Percentiles rank a stretch among this genome's conserved stretches.
Conservation (phyloP, 1,140 invertebrate species). For the Calliphora vicina region DNA sequence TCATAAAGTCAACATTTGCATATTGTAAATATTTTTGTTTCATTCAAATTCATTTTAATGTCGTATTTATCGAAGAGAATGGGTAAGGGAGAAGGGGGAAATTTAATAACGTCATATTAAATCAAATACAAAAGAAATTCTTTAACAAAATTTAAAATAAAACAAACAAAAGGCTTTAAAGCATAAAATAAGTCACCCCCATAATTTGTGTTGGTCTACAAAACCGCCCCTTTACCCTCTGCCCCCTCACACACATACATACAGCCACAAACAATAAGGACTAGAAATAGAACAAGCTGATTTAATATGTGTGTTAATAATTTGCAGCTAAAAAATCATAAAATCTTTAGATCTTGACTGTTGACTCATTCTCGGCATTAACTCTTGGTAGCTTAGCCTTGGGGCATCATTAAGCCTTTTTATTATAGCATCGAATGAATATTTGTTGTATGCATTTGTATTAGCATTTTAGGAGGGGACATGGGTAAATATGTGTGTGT, state of each 20-base stretch:
- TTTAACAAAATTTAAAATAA: neutral
- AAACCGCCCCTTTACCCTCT: too few relatives aligned
- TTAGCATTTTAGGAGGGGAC: neutral
- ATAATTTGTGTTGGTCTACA: neutral
- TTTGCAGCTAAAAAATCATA: neutral
- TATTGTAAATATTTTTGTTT: neutral
- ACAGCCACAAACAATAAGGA: too few relatives aligned
- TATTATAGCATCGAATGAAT: neutral
- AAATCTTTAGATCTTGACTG: constrained; percentile 9
- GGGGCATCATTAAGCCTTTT: neutral
- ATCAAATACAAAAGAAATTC: neutral
- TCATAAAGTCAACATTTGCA: neutral
- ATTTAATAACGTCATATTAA: neutral
- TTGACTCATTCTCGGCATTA: neutral
- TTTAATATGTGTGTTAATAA: constrained; percentile 1
- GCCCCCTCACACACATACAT: too few relatives aligned
- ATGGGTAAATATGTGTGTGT: neutral
- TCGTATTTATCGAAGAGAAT: neutral
- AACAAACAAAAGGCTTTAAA: neutral
- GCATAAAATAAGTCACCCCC: neutral
- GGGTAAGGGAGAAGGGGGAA: neutral
- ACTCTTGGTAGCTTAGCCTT: neutral
- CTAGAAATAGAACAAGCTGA: too few relatives aligned
- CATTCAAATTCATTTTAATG: neutral
- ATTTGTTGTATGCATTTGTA: neutral